A percentile compares a stretch with the other conserved stretches of the same genome.
Conservation (phyloP, 2,888 invertebrate genomes). For the Hyalella azteca region DNA sequence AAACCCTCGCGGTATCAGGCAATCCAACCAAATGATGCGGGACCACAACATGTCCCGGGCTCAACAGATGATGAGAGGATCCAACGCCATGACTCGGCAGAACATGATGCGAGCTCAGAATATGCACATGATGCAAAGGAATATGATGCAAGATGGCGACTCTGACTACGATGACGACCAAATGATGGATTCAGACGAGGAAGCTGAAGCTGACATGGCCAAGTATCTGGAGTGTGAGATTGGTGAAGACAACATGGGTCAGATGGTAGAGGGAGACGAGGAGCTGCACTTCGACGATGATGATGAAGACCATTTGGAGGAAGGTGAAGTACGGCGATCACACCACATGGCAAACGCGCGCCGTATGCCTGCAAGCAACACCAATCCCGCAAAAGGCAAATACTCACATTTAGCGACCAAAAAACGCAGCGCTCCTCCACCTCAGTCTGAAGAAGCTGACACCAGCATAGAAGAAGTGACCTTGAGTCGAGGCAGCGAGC, state of each 20-base stretch:
- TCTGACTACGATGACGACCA: constrained; percentile 53
- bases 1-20: constrained; percentile 14
- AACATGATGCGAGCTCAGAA: constrained; percentile 24
- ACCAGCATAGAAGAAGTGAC: constrained; percentile 13
- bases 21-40: constrained; percentile 28
- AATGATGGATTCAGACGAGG: constrained; percentile 55
- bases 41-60: constrained; percentile 7
- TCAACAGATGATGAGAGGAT: constrained; percentile 4
- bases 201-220: constrained; percentile 55
- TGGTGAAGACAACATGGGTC: constrained; percentile 46
- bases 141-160: constrained; percentile 33
- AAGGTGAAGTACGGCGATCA: neutral
- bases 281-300: constrained; percentile 35
- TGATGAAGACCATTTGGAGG: constrained; percentile 18
- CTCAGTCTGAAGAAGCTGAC: neutral
- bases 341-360: neutral
- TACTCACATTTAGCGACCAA: constrained; percentile 9
- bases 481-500: constrained; percentile 6
- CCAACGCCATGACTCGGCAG: neutral
- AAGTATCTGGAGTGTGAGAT: constrained; percentile 57
- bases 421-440: neutral
- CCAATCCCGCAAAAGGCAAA: constrained; percentile 17
- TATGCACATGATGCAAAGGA: constrained; percentile 19
- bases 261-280: constrained; percentile 40
- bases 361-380: neutral